A percentile compares a stretch with the other conserved stretches of the same genome.
These are phyloP conservation scores for Isaurus tuberculatus DNA, from an alignment of 92 coral and sea anemone species.

Conservation along the genomic window DNA sequence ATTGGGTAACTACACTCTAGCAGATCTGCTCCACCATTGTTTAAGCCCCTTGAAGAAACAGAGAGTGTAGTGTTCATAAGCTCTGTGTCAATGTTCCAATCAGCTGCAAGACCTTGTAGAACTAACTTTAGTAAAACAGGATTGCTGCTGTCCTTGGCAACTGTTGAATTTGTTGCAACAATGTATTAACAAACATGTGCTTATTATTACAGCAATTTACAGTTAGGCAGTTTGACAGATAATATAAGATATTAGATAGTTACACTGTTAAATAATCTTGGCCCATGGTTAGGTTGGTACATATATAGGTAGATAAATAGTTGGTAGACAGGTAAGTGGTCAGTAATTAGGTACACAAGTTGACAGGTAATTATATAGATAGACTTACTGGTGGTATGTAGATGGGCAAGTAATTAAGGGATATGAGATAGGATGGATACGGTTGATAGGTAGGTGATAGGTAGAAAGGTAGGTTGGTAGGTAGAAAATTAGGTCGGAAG, in stretches of 20 bases:
- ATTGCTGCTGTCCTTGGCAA: constrained; percentile 95
- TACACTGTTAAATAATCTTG: too few relatives aligned
- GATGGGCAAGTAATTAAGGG: background rate
- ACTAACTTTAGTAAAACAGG: constrained; percentile 96
- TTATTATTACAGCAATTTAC: background rate
- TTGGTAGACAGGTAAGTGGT: too few relatives aligned
- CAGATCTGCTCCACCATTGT: constrained; percentile 15
- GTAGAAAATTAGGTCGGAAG: background rate
- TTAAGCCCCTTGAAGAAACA: constrained; percentile 19
- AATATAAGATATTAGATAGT: background rate
- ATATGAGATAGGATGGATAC: too few relatives aligned
- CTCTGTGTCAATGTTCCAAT: constrained; percentile 84
- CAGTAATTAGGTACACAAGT: too few relatives aligned
- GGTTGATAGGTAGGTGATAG: background rate
- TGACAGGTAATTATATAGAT: too few relatives aligned
- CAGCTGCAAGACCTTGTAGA: constrained; percentile 94
- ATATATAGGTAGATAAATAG: too few relatives aligned
- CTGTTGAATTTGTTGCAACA: constrained; percentile 42
- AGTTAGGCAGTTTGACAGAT: background rate
- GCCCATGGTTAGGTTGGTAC: too few relatives aligned
- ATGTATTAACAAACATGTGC: background rate
- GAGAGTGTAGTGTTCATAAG: constrained; percentile 60
- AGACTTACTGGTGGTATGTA: too few relatives aligned
- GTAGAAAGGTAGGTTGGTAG: background rate
- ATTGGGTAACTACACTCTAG: background rate